Evolutionary conservation across 2,113 vertebrate genomes (phyloP).

Genomic region (Fulica atra): DNA sequence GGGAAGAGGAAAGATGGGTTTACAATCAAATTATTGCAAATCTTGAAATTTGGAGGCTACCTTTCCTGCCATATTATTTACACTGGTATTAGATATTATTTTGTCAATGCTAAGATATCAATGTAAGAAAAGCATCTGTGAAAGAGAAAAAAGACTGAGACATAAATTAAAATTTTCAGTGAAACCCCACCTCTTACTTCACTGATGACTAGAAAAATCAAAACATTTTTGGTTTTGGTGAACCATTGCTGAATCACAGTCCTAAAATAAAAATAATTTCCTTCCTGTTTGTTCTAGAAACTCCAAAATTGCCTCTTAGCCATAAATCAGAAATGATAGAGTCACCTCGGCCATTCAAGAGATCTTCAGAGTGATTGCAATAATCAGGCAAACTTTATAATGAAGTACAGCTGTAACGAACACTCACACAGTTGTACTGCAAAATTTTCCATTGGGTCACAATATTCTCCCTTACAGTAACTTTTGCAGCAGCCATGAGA

Average conservation of each 20-base stretch:
- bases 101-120: not conserved
- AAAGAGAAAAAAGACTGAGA: not conserved
- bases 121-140: not conserved
- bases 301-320: conserved; percentile 43
- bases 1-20: not conserved
- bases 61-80: not conserved
- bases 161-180: not conserved
- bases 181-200: not conserved
- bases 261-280: conserved; percentile 50
- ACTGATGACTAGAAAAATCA: conserved; percentile 13
- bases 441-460: not conserved
- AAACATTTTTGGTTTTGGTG: conserved; percentile 13
- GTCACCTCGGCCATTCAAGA: conserved; percentile 37
- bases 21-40: not conserved
- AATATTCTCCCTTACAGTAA: not conserved
- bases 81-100: not conserved
- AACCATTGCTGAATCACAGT: conserved; percentile 41
- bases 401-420: conserved; percentile 36
- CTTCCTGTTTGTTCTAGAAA: conserved; percentile 47
- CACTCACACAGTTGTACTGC: not conserved
- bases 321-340: conserved; percentile 14
- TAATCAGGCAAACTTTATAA: conserved; percentile 45
- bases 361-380: conserved; percentile 38
- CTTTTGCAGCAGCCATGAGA: not conserved
- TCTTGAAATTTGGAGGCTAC: not conserved